Evolutionary conservation across 2,113 vertebrate genomes (phyloP).

Genomic region (Ictalurus furcatus): DNA sequence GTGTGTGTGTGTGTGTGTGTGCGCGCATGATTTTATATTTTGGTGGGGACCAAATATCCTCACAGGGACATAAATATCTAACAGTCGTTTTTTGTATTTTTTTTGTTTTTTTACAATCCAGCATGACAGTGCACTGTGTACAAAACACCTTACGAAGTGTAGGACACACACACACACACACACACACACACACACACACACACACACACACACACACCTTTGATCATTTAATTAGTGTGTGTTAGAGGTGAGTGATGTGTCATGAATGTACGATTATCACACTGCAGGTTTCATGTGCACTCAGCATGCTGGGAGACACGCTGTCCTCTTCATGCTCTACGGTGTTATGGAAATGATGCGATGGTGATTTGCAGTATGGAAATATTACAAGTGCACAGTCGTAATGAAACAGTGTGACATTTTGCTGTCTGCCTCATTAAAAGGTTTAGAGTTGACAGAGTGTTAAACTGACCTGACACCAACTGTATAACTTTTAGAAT

Average conservation of each 20-base stretch:
- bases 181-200: not conserved
- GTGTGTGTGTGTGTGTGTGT: no score
- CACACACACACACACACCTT: slow-evolving; percentile 28
- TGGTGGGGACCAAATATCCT: not conserved
- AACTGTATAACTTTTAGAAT: not conserved
- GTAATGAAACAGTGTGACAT: not conserved
- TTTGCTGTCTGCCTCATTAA: not conserved
- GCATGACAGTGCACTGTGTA: not conserved
- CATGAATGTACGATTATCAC: slow-evolving; percentile 29
- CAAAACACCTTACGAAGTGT: not conserved
- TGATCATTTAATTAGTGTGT: slow-evolving; percentile 36
- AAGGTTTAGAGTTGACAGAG: slow-evolving; percentile 4
- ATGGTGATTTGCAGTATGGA: not conserved
- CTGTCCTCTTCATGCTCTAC: slow-evolving; percentile 18
- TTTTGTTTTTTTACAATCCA: not conserved
- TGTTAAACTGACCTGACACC: not conserved
- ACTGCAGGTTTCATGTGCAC: slow-evolving; percentile 9
- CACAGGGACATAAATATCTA: not conserved
- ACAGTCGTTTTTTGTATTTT: not conserved
- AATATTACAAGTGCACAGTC: not conserved
- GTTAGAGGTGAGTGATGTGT: slow-evolving; percentile 18
- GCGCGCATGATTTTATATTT: not conserved
- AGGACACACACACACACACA: not conserved
- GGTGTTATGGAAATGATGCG: slow-evolving; percentile 6
- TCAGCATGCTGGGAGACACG: slow-evolving; percentile 1